These are phyloP conservation scores for Latheticus oryzae DNA, from an alignment of 2,888 invertebrate genomes.

Conservation along the genomic window DNA sequence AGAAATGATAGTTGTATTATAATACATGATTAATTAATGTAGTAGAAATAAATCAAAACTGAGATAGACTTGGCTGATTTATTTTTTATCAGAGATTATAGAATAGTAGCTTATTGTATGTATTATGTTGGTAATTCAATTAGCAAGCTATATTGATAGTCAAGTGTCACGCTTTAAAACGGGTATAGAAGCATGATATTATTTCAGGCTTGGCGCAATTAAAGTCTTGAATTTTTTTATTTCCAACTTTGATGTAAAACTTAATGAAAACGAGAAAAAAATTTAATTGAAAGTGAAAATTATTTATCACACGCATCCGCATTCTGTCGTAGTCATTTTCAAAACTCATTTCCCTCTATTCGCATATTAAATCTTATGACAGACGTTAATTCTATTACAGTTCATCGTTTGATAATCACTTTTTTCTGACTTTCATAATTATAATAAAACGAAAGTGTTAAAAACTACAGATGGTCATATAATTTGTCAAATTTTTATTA, in stretches of 20 bases:
- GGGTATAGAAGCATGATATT: conserved; percentile 35
- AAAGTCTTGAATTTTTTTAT: conserved; percentile 25
- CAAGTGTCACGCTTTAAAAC: conserved; percentile 37
- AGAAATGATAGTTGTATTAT: conserved; percentile 9
- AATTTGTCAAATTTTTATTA: conserved; percentile 3
- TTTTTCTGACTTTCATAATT: conserved; percentile 9
- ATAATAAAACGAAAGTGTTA: conserved; percentile 1
- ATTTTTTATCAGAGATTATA: too few relatives aligned
- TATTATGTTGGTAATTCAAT: conserved; percentile 35
- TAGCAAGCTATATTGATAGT: conserved; percentile 32
- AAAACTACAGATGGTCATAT: neutral
- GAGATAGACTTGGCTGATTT: neutral
- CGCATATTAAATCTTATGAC: conserved; percentile 27
- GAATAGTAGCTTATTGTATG: conserved; percentile 7
- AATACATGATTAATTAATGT: conserved; percentile 8
- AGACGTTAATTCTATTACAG: conserved; percentile 18
- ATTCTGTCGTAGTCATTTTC: conserved; percentile 25
- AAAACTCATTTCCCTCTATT: conserved; percentile 25
- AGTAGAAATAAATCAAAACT: neutral
- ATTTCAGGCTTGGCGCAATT: conserved; percentile 27
- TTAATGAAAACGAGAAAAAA: conserved; percentile 31
- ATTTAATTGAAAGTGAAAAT: conserved; percentile 31
- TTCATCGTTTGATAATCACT: conserved; percentile 26
- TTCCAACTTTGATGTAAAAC: conserved; percentile 7
- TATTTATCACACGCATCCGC: conserved; percentile 27